A percentile compares a stretch with the other conserved stretches of the same genome.
phyloP scores from a whole-genome alignment of 2,113 vertebrate genomes.

The Lichenostomus cassidix region DNA sequence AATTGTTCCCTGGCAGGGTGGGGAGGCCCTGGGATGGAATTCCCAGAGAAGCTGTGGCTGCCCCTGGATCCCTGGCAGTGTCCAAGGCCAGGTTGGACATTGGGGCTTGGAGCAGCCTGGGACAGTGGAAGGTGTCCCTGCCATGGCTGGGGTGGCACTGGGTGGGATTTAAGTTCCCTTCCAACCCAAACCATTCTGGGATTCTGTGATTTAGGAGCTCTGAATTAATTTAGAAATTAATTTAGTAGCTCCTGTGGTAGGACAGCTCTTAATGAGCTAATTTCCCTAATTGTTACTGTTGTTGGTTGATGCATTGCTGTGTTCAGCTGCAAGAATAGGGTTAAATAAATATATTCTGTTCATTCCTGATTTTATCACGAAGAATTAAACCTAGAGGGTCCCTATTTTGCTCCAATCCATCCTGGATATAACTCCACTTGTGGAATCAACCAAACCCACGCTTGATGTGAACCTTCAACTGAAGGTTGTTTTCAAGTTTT shows the following conservation, averaged over 20 bases:
- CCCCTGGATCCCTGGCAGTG: neutral
- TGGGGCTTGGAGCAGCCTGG: neutral
- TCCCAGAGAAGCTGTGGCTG: neutral
- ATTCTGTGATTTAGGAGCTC: neutral
- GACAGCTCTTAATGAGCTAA: neutral
- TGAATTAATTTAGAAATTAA: neutral
- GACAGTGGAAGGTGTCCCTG: neutral
- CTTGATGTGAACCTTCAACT: neutral
- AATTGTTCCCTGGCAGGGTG: neutral
- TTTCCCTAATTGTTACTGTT: neutral
- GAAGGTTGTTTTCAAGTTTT: neutral
- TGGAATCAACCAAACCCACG: neutral
- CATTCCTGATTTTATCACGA: neutral
- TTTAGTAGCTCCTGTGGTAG: neutral
- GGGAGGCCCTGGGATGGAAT: neutral
- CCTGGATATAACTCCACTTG: neutral
- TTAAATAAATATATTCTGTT: neutral
- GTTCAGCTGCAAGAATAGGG: neutral
- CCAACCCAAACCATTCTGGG: fast-evolving
- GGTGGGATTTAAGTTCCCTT: fast-evolving
- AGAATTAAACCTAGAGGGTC: neutral
- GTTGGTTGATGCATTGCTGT: neutral
- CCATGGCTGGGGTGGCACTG: neutral
- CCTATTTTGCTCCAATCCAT: neutral
- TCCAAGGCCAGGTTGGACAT: neutral